Percentiles rank a stretch among this genome's conserved stretches.
phyloP scores from a whole-genome alignment of 2,797 vertebrate species.

The Lophotriccus pileatus region DNA sequence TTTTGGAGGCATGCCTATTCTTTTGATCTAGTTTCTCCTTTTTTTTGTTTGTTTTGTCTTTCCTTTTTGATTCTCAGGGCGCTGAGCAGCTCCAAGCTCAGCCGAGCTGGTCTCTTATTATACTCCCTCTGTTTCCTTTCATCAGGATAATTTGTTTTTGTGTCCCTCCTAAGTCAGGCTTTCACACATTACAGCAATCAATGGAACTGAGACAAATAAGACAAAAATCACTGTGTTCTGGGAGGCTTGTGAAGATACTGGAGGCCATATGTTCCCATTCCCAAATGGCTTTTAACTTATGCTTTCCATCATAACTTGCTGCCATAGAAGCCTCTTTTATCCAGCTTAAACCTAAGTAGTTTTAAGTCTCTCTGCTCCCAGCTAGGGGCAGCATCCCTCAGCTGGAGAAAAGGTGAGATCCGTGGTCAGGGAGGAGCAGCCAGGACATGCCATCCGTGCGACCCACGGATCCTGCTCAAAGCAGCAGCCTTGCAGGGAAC shows the following conservation, averaged over 20 bases:
- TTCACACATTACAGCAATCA: background rate
- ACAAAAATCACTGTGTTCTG: background rate
- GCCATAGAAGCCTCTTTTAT: background rate
- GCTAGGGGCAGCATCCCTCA: background rate
- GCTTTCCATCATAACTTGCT: background rate
- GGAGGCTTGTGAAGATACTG: background rate
- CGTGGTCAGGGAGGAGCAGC: background rate
- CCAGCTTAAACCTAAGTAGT: background rate
- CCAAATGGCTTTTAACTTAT: background rate
- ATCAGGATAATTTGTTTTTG: background rate
- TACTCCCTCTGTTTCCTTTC: background rate
- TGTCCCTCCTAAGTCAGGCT: background rate
- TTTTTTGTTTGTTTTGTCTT: background rate
- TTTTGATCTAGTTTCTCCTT: background rate
- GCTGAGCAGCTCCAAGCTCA: background rate
- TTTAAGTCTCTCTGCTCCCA: background rate
- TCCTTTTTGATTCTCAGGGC: background rate
- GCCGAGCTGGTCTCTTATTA: background rate
- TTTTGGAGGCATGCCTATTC: background rate
- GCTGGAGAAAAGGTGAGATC: background rate
- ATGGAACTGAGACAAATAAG: background rate
- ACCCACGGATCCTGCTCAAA: background rate
- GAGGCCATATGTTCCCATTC: background rate
- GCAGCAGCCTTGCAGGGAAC: background rate
- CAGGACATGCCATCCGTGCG: background rate